Percentiles rank a stretch among this genome's conserved stretches.
These are phyloP conservation scores for Morpho achilles DNA, from an alignment of 2,888 invertebrate genomes.

Conservation along the genomic window DNA sequence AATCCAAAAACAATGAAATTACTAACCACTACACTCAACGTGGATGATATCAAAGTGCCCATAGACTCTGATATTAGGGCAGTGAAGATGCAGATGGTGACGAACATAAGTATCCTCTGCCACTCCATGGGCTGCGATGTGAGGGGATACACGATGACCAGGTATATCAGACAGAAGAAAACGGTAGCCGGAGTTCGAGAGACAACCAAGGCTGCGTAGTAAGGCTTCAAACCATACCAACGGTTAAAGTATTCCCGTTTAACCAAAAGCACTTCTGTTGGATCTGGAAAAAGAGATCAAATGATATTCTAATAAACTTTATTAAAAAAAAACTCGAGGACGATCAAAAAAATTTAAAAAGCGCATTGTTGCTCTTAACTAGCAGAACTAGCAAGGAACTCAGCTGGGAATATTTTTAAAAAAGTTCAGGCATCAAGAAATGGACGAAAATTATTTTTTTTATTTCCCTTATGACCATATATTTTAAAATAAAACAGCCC, in stretches of 20 bases:
- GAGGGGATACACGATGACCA: constrained; percentile 85
- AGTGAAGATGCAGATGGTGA: constrained; percentile 83
- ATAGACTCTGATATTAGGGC: constrained; percentile 89
- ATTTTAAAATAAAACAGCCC: too few species aligned
- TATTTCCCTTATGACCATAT: too few species aligned
- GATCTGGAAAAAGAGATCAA: constrained; percentile 80
- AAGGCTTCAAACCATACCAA: constrained; percentile 90
- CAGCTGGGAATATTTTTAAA: too few species aligned
- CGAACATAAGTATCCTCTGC: constrained; percentile 83
- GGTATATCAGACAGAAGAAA: constrained; percentile 82
- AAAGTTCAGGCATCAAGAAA: too few species aligned
- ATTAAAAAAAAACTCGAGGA: neutral
- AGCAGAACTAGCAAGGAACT: too few species aligned
- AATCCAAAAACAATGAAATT: constrained; percentile 10
- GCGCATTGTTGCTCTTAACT: too few species aligned
- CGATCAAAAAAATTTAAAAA: too few species aligned
- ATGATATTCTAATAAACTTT: too few species aligned
- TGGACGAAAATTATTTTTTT: too few species aligned
- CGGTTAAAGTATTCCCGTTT: constrained; percentile 92
- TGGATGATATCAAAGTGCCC: constrained; percentile 86
- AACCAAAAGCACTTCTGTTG: constrained; percentile 85
- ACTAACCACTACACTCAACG: constrained; percentile 87
- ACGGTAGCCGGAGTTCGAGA: constrained; percentile 86
- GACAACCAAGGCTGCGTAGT: constrained; percentile 86
- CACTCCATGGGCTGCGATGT: constrained; percentile 88